A percentile compares a stretch with the other conserved stretches of the same genome.
Conservation (phyloP, 2,797 vertebrate genomes). For the Sebastes oblongus region DNA sequence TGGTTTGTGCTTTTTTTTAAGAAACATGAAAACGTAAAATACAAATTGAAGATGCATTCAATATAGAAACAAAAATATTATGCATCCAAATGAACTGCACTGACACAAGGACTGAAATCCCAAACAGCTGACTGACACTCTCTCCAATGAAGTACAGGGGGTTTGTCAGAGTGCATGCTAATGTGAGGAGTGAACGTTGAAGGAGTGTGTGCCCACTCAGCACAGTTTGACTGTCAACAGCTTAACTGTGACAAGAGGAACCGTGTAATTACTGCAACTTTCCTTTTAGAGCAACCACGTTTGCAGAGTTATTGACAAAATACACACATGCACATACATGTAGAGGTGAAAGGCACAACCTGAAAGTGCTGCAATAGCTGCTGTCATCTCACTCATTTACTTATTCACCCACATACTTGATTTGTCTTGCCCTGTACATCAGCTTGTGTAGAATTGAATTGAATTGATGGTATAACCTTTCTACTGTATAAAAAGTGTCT, state of each 20-base stretch:
- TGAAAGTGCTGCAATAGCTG: not conserved
- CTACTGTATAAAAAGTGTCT: not conserved
- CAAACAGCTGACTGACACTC: not conserved
- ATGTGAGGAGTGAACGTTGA: conserved; percentile 27
- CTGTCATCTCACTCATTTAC: not conserved
- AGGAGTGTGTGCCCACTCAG: conserved; percentile 25
- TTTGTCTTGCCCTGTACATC: not conserved
- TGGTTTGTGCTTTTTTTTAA: not conserved
- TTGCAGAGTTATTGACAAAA: not conserved
- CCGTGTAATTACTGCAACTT: conserved; percentile 26
- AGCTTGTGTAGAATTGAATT: not conserved
- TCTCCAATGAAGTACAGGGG: not conserved
- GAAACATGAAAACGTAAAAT: not conserved
- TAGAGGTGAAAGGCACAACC: not conserved
- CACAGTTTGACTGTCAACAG: conserved; percentile 46
- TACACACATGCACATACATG: not conserved
- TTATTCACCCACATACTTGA: not conserved
- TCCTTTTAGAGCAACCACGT: not conserved
- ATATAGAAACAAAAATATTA: not conserved
- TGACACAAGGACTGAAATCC: not conserved
- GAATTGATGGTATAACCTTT: not conserved
- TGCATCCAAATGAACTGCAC: not conserved
- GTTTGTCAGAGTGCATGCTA: conserved; percentile 1
- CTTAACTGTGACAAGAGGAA: conserved; percentile 43
- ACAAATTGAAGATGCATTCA: not conserved